Base-by-base conservation (phyloP, 1,140 invertebrate species). In the Mactra quadrangularis region DNA sequence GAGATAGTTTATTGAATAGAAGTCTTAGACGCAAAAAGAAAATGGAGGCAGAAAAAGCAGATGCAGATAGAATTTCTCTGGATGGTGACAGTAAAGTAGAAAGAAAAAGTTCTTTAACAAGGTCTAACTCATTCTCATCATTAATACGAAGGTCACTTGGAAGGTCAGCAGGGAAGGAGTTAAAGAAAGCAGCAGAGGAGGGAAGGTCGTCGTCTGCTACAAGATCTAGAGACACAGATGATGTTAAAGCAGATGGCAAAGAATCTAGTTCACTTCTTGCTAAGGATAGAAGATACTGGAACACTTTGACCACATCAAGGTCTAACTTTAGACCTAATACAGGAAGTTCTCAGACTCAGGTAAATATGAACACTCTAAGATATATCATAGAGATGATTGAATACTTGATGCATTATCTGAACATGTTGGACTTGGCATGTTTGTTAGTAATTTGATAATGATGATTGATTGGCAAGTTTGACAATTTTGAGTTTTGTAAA, bases 1-100 rank as follows among this genome's bases (percentile, higher is more conserved):
- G 88, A 50, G 90, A 91, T 68, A 84, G 84, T 60, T 74, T 91
- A 22, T 66, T 91, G 15, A 89, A 82, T 31, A 75, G 74, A 85
- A 86, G 59, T 84, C 81, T 59, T 85, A 86, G 68, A 72, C 50
- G 70, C 47, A 64, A 76, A 45, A 76, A 83, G 72, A 83, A 74
- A 71, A 33, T 82, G 62, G 25, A 15, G 19, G 29, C 45, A 27
- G 52, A 59, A 25, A 66, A 77, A 33, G 17, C 35, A 19, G 66
- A 76, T 45, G 71, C 72, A 25, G 85, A 86, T 25, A 70, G 62
- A 53, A 47, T 50, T 0, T 60, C 68, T 22, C 50, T 60, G 7
- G 53, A 38, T 68, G 60, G 66, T 25, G 81, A 79, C 27, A n/a
- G n/a, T n/a, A 78, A 72, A 57, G 77, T 71, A 15, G 13, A 70